phyloP scores from a whole-genome alignment of 2,113 vertebrate species.

The Hystrix brachyura region DNA sequence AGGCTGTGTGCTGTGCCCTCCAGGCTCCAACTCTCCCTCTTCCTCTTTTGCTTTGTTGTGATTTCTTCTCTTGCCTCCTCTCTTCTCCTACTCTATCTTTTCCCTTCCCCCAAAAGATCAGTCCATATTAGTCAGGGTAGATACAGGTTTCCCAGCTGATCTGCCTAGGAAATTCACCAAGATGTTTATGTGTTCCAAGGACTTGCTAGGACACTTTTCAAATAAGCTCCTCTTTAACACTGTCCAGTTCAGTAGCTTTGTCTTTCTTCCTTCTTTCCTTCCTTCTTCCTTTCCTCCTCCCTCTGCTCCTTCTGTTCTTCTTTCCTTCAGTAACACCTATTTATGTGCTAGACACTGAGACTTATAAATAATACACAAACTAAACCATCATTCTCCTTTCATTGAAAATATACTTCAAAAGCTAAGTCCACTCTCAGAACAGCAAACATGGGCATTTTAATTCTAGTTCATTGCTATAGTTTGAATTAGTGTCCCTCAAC shows the following conservation, averaged over 20 bases:
- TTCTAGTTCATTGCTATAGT: background rate
- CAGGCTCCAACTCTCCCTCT: background rate
- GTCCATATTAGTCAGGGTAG: background rate
- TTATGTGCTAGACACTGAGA: background rate
- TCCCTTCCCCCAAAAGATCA: background rate
- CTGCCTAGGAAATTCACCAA: background rate
- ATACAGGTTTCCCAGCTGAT: background rate
- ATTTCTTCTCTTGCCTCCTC: background rate
- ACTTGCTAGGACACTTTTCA: background rate
- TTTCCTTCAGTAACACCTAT: background rate
- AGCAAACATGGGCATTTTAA: background rate
- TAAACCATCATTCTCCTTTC: background rate
- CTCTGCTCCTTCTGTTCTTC: background rate
- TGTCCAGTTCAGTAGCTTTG: background rate
- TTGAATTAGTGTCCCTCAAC: background rate
- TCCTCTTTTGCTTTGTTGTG: background rate
- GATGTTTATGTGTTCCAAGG: background rate
- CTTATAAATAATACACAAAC: background rate
- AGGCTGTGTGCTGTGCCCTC: accelerated
- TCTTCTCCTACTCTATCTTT: background rate
- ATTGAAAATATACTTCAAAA: background rate
- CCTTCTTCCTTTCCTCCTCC: background rate
- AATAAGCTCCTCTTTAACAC: background rate
- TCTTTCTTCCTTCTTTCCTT: too few relatives aligned
- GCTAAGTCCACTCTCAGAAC: background rate